phyloP scores from a whole-genome alignment of 92 coral and sea anemone genomes.

The Porites evermanni region DNA sequence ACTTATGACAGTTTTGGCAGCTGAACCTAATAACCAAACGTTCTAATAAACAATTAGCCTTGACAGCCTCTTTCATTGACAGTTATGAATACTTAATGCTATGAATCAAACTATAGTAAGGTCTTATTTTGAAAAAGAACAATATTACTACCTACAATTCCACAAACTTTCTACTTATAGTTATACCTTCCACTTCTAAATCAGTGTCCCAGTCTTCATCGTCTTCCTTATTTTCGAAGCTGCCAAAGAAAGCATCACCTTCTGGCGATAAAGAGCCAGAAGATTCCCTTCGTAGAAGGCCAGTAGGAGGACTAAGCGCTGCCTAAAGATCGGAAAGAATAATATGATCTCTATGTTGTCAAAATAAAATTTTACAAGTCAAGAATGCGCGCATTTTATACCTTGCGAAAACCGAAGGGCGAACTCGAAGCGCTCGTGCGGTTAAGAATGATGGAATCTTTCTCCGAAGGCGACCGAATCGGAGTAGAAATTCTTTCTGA shows the following conservation, averaged over 20 bases:
- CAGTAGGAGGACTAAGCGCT: conserved; percentile 84
- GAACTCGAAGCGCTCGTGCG: conserved; percentile 73
- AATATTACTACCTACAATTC: too few species aligned
- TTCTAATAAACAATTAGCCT: conserved; percentile 17
- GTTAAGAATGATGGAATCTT: conserved; percentile 84
- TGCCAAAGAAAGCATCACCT: conserved; percentile 58
- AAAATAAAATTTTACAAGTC: too few species aligned
- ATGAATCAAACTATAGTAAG: neutral
- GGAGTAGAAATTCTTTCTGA: conserved; percentile 92
- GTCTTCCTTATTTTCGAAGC: conserved; percentile 61
- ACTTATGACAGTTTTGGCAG: neutral
- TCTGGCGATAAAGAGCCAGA: conserved; percentile 72
- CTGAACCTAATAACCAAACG: neutral
- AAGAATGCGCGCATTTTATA: neutral
- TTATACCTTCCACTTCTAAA: conserved; percentile 87
- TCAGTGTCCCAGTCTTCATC: conserved; percentile 98
- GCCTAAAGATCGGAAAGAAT: conserved; percentile 56
- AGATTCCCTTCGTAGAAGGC: conserved; percentile 79
- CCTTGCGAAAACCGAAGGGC: conserved; percentile 87
- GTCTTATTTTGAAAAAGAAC: neutral
- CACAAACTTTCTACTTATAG: conserved; percentile 4
- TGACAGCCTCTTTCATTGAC: neutral
- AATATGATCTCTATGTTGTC: neutral
- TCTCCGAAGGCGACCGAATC: conserved; percentile 95
- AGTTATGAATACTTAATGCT: neutral